Conservation (phyloP, 2,113 vertebrate genomes). For the Mesoclemmys tuberculata region DNA sequence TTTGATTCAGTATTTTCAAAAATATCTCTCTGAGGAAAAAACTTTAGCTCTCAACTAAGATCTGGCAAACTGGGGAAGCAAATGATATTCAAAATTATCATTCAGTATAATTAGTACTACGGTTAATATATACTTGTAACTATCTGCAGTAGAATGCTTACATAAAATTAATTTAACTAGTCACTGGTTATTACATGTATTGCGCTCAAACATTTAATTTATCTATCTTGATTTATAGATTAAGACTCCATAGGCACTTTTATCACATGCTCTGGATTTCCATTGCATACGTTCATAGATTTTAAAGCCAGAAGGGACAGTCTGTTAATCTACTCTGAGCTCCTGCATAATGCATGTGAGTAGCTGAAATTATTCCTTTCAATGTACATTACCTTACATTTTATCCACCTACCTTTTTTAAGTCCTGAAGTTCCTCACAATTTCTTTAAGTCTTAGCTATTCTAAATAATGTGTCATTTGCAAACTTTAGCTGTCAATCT, state of each 20-base stretch:
- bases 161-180: not conserved
- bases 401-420: fast-evolving
- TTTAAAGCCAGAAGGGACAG: not conserved
- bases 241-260: not conserved
- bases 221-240: not conserved
- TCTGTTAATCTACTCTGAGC: not conserved
- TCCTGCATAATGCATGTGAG: not conserved
- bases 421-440: not conserved
- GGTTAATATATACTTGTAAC: not conserved
- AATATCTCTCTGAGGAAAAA: not conserved
- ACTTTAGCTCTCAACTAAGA: not conserved
- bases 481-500: not conserved
- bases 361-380: not conserved
- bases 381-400: not conserved
- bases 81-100: not conserved
- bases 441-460: not conserved
- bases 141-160: not conserved
- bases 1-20: not conserved
- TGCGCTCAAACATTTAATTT: not conserved
- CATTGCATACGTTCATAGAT: not conserved
- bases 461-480: not conserved
- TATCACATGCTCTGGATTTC: not conserved
- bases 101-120: not conserved
- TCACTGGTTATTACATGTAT: not conserved
- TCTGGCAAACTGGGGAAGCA: not conserved